These are phyloP conservation scores for Menura novaehollandiae DNA, from an alignment of 2,113 vertebrate genomes.

Conservation along the genomic window DNA sequence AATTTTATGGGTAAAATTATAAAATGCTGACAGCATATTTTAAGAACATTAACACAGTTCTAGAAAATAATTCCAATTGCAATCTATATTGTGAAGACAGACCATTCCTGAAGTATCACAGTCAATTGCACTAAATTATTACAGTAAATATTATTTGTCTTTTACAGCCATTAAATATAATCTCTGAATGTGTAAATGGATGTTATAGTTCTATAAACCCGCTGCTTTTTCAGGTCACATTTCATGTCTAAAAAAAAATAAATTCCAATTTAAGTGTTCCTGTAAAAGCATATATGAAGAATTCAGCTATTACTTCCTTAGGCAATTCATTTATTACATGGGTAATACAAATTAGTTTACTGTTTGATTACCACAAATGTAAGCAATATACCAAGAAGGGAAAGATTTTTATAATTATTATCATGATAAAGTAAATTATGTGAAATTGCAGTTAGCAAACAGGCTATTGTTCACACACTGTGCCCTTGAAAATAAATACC, in stretches of 20 bases:
- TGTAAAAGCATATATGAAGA: background rate
- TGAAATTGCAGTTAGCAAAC: background rate
- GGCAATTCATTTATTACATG: background rate
- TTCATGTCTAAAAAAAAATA: background rate
- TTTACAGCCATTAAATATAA: background rate
- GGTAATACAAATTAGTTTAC: background rate
- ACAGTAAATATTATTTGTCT: background rate
- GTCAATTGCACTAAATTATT: background rate
- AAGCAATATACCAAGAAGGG: background rate
- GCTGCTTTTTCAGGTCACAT: background rate
- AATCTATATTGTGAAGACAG: background rate
- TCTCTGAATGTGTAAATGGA: background rate
- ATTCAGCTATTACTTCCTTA: background rate
- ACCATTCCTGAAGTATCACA: background rate
- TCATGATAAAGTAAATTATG: background rate
- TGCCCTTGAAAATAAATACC: slow-evolving; percentile 34
- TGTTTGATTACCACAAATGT: background rate
- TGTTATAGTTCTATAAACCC: background rate
- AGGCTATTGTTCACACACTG: background rate
- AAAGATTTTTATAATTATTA: background rate
- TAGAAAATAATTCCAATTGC: background rate
- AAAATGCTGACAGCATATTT: background rate
- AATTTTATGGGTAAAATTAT: background rate
- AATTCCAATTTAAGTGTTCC: background rate
- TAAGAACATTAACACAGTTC: background rate